phyloP scores from a whole-genome alignment of 1,140 invertebrate species.

The Pemphigus obesinymphae region DNA sequence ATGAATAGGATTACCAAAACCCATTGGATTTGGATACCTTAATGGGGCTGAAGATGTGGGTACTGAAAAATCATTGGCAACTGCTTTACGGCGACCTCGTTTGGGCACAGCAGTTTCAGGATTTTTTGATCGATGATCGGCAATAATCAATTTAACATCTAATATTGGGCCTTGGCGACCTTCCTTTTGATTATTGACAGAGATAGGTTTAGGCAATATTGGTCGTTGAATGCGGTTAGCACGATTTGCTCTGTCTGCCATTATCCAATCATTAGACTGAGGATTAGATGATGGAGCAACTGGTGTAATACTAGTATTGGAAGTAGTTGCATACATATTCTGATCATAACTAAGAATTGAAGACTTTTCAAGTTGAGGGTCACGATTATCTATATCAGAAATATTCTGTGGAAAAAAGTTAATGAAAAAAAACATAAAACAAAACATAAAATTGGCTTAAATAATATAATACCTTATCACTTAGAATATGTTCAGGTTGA shows the following conservation, averaged over 20 bases:
- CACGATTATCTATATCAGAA: neutral
- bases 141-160: slow-evolving; percentile 76
- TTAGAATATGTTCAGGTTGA: slow-evolving; percentile 23
- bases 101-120: slow-evolving; percentile 41
- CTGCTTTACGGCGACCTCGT: slow-evolving; percentile 51
- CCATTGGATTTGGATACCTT: slow-evolving; percentile 25
- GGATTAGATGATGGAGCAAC: neutral
- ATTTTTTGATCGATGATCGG: slow-evolving; percentile 58
- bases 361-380: slow-evolving; percentile 13
- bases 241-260: neutral
- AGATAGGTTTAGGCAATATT: slow-evolving; percentile 44
- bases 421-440: neutral
- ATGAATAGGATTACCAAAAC: slow-evolving; percentile 19
- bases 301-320: neutral
- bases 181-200: slow-evolving; percentile 48
- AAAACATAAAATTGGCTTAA: neutral
- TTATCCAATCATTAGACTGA: slow-evolving; percentile 1
- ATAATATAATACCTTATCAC: slow-evolving; percentile 23
- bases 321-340: neutral
- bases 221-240: slow-evolving; percentile 35
- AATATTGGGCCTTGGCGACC: slow-evolving; percentile 70
- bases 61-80: slow-evolving; percentile 52
- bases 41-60: slow-evolving; percentile 42
- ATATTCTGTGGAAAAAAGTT: neutral
- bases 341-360: neutral